Percentiles rank a stretch among this genome's conserved stretches.
Evolutionary conservation across 1,140 invertebrate genomes (phyloP).

Genomic region (Anthonomus grandis): DNA sequence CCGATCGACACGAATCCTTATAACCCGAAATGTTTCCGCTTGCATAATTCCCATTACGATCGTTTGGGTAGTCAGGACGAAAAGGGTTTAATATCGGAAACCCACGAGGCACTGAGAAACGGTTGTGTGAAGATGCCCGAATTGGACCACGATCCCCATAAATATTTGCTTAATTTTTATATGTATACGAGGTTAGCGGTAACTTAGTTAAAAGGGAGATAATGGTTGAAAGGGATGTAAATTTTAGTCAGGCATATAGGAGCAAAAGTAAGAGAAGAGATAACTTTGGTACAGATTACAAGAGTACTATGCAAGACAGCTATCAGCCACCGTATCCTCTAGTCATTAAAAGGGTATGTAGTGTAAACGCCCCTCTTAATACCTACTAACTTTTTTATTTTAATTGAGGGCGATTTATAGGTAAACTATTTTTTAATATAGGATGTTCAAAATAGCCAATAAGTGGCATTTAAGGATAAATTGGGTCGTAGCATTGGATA

Average conservation of each 20-base stretch:
- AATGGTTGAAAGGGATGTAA: neutral
- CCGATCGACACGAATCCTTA: conserved; percentile 52
- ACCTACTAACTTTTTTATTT: too few species aligned
- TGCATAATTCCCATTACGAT: conserved; percentile 49
- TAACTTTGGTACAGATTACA: neutral
- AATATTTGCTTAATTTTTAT: conserved; percentile 32
- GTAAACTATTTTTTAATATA: too few species aligned
- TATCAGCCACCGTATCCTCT: conserved; percentile 35
- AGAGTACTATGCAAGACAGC: conserved; percentile 36
- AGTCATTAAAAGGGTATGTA: conserved; percentile 36
- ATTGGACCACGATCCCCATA: conserved; percentile 19
- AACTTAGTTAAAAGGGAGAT: neutral
- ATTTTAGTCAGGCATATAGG: neutral
- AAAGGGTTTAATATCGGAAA: conserved; percentile 45
- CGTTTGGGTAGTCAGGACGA: conserved; percentile 48
- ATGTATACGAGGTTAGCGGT: conserved; percentile 26
- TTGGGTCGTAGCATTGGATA: too few species aligned
- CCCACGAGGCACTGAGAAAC: conserved; percentile 48
- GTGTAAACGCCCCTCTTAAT: too few species aligned
- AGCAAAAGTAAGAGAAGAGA: neutral
- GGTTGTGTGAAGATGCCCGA: conserved; percentile 32
- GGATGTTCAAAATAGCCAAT: too few species aligned
- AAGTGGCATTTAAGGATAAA: too few species aligned
- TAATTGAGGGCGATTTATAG: too few species aligned
- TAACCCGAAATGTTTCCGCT: conserved; percentile 49